phyloP scores from a whole-genome alignment of 2,888 invertebrate genomes.

The Proisotoma minuta region DNA sequence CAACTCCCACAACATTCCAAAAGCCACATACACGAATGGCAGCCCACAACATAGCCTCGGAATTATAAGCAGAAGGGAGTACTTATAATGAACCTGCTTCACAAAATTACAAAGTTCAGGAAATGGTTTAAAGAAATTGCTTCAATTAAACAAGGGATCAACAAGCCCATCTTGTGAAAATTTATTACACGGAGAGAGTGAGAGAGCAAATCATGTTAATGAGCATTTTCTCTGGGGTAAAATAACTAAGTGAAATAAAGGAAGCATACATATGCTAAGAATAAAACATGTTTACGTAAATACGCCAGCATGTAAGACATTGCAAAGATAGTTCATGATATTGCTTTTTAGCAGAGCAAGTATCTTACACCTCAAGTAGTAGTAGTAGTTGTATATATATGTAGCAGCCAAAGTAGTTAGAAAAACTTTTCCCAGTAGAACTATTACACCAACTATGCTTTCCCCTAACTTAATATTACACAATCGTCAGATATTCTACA shows the following conservation, averaged over 20 bases:
- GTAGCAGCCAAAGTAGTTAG: not conserved
- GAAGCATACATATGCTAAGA: not conserved
- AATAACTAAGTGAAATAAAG: conserved; percentile 11
- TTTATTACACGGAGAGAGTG: conserved; percentile 17
- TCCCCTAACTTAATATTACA: not conserved
- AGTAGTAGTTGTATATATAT: not conserved
- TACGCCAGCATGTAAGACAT: not conserved
- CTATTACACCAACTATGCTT: not conserved
- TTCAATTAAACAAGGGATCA: conserved; percentile 19
- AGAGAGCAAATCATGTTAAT: conserved; percentile 20
- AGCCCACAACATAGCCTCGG: no score
- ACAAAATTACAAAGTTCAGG: no score
- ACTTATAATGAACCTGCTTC: no score
- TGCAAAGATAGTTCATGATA: no score
- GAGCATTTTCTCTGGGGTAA: conserved; percentile 10
- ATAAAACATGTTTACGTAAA: conserved; percentile 1
- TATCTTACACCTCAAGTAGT: no score
- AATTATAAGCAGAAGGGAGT: no score
- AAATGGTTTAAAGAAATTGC: not conserved
- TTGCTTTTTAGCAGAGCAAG: no score
- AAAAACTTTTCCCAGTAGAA: not conserved
- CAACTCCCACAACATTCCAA: no score
- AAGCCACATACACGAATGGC: no score
- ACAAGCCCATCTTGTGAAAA: conserved; percentile 13
- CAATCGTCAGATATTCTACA: not conserved